Evolutionary conservation across 2,113 vertebrate species (phyloP), one percentile per base, ranked within the genome.

Genomic region (Bubo bubo): DNA sequence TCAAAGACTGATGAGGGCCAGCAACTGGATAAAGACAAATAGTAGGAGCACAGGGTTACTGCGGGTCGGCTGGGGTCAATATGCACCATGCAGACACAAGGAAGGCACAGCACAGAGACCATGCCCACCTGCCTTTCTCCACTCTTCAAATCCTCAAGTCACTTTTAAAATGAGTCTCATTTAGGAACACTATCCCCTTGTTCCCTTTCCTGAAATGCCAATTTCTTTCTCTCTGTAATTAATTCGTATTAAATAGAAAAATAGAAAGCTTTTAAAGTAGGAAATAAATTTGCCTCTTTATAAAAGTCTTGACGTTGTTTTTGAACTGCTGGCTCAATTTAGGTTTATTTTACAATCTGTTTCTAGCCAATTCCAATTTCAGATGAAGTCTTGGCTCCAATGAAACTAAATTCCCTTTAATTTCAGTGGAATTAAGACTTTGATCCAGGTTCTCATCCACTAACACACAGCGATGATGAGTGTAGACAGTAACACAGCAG

Each of bases 281-380:
- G 79, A 86, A 90, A 85, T n/a, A 82, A 75, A 87, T 76, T 55
- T 70, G 16, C 19, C 86, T 73, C 66, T 73, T 95, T 75, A 45
- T 76, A 3, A 37, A 90, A 72, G 43, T 55, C 81, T 62, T 53
- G 34, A 68, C 60, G 71, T 76, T 75, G 55, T 23, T 93, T 93
- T 86, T 94, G 70, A 95, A 91, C 53, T 97, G 53, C 58, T 95
- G 66, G 76, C 56, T 93, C 62, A 56, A 12, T 91, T 87, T 66
- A 82, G 32, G 37, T 83, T 96, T 91, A 68, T 94, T 97, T 95
- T 91, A 91, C 71, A 93, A 85, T 87, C 77, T 88, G 77, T 90
- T 96, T 80, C 96, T 92, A 88, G 53, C 37, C 87, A 91, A 34
- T 86, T 96, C 82, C 91, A 94, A 90, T 90, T 95, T 96, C 64